Percentiles rank a stretch among this genome's conserved stretches.
Evolutionary conservation across 2,888 invertebrate genomes (phyloP).

Genomic region (Elysia crispata): DNA sequence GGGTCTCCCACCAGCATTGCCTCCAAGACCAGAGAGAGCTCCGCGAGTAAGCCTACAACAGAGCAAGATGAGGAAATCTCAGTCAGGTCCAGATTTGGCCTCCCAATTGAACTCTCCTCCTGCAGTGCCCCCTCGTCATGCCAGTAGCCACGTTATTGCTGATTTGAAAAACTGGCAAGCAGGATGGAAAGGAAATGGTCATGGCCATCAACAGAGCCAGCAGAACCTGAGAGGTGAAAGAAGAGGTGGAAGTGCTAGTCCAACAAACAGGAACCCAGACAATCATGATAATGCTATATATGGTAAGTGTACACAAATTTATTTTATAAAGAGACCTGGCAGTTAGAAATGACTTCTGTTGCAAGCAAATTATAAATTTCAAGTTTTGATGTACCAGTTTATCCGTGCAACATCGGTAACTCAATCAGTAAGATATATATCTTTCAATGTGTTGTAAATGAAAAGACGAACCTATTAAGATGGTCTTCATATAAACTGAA

Average conservation of each 20-base stretch:
- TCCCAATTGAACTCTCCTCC: slow-evolving; percentile 58
- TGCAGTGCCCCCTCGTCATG: slow-evolving; percentile 65
- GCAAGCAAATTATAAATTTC: too few species aligned
- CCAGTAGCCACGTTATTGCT: slow-evolving; percentile 57
- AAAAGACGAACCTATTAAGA: too few species aligned
- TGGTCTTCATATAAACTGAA: too few species aligned
- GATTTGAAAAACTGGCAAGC: slow-evolving; percentile 70
- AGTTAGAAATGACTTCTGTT: too few species aligned
- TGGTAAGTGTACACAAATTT: slow-evolving; percentile 24
- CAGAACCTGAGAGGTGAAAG: not conserved
- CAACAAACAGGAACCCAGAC: not conserved
- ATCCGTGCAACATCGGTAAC: too few species aligned
- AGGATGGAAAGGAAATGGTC: slow-evolving; percentile 49
- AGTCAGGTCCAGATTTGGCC: slow-evolving; percentile 45
- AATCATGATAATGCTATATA: slow-evolving; percentile 38
- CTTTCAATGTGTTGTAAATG: too few species aligned
- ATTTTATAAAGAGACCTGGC: not conserved
- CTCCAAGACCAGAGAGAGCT: slow-evolving; percentile 58
- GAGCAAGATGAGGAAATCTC: slow-evolving; percentile 42
- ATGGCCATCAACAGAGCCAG: slow-evolving; percentile 2
- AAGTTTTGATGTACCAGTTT: too few species aligned
- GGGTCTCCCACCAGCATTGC: slow-evolving; percentile 37
- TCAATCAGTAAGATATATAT: too few species aligned
- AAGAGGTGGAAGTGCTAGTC: not conserved
- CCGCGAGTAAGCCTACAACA: slow-evolving; percentile 21